Evolutionary conservation across 1,140 invertebrate genomes (phyloP), one percentile per base, ranked within the genome.

Genomic region (Saccostrea echinata): DNA sequence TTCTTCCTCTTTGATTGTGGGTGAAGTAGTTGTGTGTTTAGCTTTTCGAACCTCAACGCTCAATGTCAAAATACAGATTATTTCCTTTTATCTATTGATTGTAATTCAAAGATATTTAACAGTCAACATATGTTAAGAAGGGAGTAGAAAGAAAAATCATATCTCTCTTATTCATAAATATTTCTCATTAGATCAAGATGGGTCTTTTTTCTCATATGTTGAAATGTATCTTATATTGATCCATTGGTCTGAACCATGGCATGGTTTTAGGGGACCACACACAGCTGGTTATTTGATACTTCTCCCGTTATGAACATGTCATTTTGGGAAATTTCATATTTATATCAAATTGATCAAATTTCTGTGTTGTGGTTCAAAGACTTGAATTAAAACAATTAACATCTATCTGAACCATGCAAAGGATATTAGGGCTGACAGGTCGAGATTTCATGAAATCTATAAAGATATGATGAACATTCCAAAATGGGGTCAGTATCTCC

Each of bases 301-400:
- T 76, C 68, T 76, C 68, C 68, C 27, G 68, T 76, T 76, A 76
- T 76, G 68, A 76, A 30, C 68, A 76, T 76, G 68, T 76, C 68
- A 76, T 76, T 76, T 76, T 76, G 27, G 11, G 55, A 61, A 64
- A 76, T 76, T 76, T 76, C 68, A 76, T 76, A 76, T 76, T 76
- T 76, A 35, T 76, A 76, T 76, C 68, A 76, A 76, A 76, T 76
- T 76, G 68, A 76, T 76, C 68, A 76, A 76, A 76, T 76, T 76
- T 76, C 68, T 27, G 13, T 76, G 68, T 76, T 76, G 68, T 76
- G 27, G 68, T 30, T 76, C 68, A 76, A 76, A 76, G 68, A 76
- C 68, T 76, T 33, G 27, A 76, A 76, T 76, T 76, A 76, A 76
- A 76, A 76, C 68, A 76, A 76, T 76, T 76, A 76, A 76, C 68